Conservation (phyloP, 2,113 vertebrate species). For the Phalacrocorax brasilianus region DNA sequence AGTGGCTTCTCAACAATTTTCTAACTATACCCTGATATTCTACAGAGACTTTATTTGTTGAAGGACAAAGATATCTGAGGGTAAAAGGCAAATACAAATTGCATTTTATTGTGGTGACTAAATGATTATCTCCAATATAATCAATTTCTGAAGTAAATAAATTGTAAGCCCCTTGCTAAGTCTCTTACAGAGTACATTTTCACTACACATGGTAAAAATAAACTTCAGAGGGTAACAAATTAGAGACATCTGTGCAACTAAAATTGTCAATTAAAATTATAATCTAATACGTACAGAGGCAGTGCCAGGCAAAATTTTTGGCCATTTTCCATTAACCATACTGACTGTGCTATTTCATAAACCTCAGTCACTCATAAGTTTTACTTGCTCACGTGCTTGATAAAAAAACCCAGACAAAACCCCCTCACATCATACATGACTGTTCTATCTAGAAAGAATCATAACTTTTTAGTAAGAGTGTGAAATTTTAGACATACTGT, state of each 20-base stretch:
- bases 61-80: neutral
- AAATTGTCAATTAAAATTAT: conserved; percentile 36
- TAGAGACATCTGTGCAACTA: conserved; percentile 19
- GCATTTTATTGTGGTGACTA: neutral
- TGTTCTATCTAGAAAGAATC: neutral
- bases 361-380: neutral
- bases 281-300: neutral
- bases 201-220: conserved; percentile 25
- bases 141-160: conserved; percentile 27
- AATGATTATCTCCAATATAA: neutral
- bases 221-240: conserved; percentile 31
- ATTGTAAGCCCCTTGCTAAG: neutral
- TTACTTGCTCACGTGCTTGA: neutral
- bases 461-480: neutral
- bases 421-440: neutral
- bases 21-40: neutral
- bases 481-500: neutral
- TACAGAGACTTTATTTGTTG: neutral
- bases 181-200: neutral
- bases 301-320: neutral
- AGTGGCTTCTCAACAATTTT: neutral
- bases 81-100: conserved; percentile 6
- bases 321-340: neutral
- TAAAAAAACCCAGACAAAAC: neutral
- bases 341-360: neutral